phyloP scores from a whole-genome alignment of 2,797 vertebrate species.

The Thamnophis elegans region DNA sequence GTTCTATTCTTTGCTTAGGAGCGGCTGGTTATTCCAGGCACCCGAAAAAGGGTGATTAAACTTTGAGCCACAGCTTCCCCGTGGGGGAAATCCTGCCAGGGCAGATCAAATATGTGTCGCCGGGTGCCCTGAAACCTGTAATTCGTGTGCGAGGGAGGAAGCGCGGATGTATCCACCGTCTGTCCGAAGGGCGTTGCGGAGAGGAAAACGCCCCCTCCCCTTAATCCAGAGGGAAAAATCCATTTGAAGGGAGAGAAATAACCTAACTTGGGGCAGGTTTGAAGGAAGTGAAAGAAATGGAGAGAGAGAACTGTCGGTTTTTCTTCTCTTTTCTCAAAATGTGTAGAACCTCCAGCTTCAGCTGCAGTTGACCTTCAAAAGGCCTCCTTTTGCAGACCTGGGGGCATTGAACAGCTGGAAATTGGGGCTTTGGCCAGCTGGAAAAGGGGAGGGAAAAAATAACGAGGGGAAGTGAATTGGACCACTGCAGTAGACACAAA shows the following conservation, averaged over 20 bases:
- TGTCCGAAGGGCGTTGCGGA: background rate
- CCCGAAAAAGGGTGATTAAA: background rate
- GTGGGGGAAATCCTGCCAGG: background rate
- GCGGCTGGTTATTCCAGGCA: background rate
- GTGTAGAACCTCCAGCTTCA: background rate
- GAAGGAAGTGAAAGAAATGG: background rate
- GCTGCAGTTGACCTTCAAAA: background rate
- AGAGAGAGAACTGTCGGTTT: background rate
- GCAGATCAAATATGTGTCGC: background rate
- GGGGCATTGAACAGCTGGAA: background rate
- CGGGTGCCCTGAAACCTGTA: background rate
- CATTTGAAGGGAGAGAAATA: background rate
- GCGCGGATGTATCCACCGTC: background rate
- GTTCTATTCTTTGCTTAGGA: background rate
- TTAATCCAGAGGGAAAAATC: background rate
- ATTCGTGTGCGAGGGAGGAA: background rate
- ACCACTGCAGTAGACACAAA: background rate
- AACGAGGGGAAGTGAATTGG: background rate
- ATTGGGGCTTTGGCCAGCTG: background rate
- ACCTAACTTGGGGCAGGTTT: background rate
- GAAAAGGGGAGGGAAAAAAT: background rate
- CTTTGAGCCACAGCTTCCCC: background rate
- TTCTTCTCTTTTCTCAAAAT: background rate
- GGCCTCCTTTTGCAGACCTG: background rate
- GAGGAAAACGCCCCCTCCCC: background rate